These are phyloP conservation scores for Siderastrea siderea DNA, from an alignment of 92 coral and sea anemone species.

Conservation along the genomic window DNA sequence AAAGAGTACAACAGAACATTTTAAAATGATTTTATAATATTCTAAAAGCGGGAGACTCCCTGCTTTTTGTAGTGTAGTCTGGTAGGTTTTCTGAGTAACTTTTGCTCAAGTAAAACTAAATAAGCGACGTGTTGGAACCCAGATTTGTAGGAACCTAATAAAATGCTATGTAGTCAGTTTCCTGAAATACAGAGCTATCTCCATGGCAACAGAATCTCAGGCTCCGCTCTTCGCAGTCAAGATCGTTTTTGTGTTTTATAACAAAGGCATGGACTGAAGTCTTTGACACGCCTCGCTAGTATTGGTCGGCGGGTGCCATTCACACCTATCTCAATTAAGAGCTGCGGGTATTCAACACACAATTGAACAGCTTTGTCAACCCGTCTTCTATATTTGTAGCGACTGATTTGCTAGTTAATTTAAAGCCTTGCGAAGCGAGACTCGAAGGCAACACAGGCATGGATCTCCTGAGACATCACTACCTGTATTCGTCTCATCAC, in stretches of 20 bases:
- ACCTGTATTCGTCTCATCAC: conserved; percentile 34
- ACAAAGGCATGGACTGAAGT: conserved; percentile 31
- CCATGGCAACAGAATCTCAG: conserved; percentile 33
- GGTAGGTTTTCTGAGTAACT: too few species aligned
- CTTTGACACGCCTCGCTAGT: conserved; percentile 24
- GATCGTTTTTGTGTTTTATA: conserved; percentile 16
- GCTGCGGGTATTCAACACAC: conserved; percentile 54
- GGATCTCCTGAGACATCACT: conserved; percentile 43
- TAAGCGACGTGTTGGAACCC: too few species aligned
- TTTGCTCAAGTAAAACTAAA: too few species aligned
- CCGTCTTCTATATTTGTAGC: conserved; percentile 29
- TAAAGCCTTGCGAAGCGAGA: conserved; percentile 21
- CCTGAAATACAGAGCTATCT: not conserved
- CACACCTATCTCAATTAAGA: conserved; percentile 40
- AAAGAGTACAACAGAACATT: too few species aligned
- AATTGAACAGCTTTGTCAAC: conserved; percentile 63
- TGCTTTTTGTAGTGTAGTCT: too few species aligned
- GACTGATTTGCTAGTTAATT: conserved; percentile 29
- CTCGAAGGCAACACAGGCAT: conserved; percentile 11
- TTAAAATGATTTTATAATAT: not conserved
- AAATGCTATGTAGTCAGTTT: not conserved
- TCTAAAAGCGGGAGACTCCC: not conserved
- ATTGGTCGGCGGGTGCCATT: conserved; percentile 39
- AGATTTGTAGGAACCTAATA: not conserved
- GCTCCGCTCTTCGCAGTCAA: conserved; percentile 13